These are phyloP conservation scores for Anas platyrhynchos DNA, from an alignment of 2,113 vertebrate genomes.

Conservation along the genomic window DNA sequence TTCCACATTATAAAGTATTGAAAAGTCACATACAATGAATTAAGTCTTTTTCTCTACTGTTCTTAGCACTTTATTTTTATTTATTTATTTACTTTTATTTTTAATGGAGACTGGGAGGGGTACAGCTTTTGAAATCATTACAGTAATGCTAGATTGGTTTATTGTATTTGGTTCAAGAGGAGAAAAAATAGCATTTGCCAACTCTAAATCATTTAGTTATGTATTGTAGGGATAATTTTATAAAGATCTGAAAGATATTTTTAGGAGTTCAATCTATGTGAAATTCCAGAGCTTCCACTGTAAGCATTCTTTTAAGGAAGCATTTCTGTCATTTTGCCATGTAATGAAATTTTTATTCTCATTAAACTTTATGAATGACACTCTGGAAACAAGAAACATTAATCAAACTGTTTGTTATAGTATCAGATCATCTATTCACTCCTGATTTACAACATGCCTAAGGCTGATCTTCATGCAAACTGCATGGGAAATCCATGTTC, in stretches of 20 bases:
- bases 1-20: background rate
- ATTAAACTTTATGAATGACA: slow-evolving; percentile 6
- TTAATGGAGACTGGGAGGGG: background rate
- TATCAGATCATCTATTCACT: background rate
- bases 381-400: background rate
- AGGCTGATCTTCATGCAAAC: background rate
- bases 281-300: background rate
- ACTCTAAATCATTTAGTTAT: background rate
- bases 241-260: background rate
- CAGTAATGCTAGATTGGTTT: background rate
- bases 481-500: background rate
- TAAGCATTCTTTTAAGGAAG: background rate
- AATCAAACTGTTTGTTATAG: background rate
- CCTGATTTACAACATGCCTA: slow-evolving; percentile 13
- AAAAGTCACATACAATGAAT: background rate
- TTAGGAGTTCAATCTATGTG: background rate
- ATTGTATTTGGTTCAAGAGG: background rate
- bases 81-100: background rate
- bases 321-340: background rate
- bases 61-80: background rate
- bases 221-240: background rate
- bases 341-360: background rate
- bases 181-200: background rate
- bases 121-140: background rate
- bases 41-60: background rate